These are phyloP conservation scores for Probosciger aterrimus DNA, from an alignment of 2,113 vertebrate genomes.

Conservation along the genomic window DNA sequence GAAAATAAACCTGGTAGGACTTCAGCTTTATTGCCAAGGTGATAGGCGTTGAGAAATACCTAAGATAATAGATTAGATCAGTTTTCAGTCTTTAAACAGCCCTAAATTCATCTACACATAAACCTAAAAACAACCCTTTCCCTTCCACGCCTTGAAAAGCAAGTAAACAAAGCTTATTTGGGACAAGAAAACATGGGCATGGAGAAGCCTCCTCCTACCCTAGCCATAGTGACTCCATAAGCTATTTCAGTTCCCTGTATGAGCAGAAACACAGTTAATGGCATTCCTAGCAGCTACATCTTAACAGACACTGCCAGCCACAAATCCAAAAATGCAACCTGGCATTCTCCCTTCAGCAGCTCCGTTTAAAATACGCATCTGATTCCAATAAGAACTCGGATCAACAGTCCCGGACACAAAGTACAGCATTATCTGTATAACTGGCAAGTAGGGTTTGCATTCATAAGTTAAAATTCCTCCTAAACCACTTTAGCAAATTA, in stretches of 20 bases:
- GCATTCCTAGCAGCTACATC: background rate
- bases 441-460: background rate
- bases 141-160: background rate
- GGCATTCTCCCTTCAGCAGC: background rate
- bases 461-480: conserved; percentile 1
- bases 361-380: background rate
- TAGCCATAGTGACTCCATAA: background rate
- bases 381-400: background rate
- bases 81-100: background rate
- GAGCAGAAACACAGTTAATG: background rate
- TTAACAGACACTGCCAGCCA: background rate
- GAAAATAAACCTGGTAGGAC: background rate
- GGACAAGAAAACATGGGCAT: background rate
- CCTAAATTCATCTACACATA: background rate
- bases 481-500: conserved; percentile 1
- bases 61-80: background rate
- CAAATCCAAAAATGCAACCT: background rate
- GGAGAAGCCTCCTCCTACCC: background rate
- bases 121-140: background rate
- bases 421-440: background rate
- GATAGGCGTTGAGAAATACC: background rate
- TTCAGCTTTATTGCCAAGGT: conserved; percentile 1
- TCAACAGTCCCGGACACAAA: background rate
- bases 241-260: background rate
- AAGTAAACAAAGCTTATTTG: background rate